phyloP scores from a whole-genome alignment of 2,797 vertebrate species.

The Ctenochaetus hawaiiensis region DNA sequence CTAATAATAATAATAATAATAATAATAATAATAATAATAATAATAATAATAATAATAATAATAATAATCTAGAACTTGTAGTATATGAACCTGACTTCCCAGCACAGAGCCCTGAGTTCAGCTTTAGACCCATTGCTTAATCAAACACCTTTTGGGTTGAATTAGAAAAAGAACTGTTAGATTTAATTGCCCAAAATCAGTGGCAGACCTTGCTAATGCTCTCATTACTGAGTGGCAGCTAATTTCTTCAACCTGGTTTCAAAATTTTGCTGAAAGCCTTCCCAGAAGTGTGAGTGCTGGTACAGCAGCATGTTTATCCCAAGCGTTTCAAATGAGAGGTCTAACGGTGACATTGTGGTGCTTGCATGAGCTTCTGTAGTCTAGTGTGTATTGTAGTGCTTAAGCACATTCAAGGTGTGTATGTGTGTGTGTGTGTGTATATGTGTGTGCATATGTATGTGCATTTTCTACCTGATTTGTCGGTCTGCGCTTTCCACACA shows the following conservation, averaged over 20 bases:
- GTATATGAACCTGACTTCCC: not conserved
- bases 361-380: not conserved
- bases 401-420: not conserved
- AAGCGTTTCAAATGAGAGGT: not conserved
- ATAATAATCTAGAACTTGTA: no score
- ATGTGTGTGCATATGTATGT: not conserved
- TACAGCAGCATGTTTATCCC: not conserved
- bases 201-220: not conserved
- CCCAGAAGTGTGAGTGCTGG: not conserved
- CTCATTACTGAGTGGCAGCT: not conserved
- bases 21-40: no score
- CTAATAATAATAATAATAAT: no score
- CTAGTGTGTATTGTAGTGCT: not conserved
- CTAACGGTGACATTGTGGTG: not conserved
- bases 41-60: no score
- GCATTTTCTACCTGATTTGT: conserved; percentile 91
- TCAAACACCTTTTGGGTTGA: not conserved
- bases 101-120: not conserved
- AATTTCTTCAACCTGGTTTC: not conserved
- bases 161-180: not conserved
- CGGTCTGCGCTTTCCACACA: conserved; percentile 97
- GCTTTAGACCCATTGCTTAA: no score
- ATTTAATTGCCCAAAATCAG: not conserved
- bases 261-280: not conserved
- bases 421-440: conserved; percentile 3